A percentile compares a stretch with the other conserved stretches of the same genome.
Evolutionary conservation across 1,140 invertebrate genomes (phyloP).

Genomic region (Radopholus similis): DNA sequence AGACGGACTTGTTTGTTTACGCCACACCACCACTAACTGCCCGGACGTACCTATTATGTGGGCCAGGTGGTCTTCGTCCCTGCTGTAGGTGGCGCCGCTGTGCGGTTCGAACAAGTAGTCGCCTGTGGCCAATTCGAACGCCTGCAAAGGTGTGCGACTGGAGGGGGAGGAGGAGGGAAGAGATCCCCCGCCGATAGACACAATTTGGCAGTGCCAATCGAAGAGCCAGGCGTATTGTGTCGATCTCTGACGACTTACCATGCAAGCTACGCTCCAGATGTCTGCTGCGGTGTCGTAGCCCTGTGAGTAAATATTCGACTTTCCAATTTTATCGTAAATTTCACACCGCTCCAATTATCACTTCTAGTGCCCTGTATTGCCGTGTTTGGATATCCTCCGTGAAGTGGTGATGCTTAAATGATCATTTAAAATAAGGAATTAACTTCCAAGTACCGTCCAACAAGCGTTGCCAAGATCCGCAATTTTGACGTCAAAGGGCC

Average conservation of each 20-base stretch:
- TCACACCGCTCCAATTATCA: conserved; percentile 74
- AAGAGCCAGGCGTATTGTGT: too few species aligned
- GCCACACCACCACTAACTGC: not conserved
- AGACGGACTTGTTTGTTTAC: not conserved
- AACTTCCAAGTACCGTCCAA: conserved; percentile 75
- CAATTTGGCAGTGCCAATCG: not conserved
- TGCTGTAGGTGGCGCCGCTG: conserved; percentile 72
- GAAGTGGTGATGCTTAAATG: conserved; percentile 70
- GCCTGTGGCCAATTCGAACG: conserved; percentile 95
- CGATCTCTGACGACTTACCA: conserved; percentile 67
- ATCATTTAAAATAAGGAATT: conserved; percentile 1
- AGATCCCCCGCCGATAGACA: not conserved
- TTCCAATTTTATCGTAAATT: not conserved
- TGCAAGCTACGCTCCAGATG: conserved; percentile 96
- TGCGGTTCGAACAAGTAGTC: conserved; percentile 99
- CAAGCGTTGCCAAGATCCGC: conserved; percentile 98
- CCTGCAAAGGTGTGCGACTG: conserved; percentile 61
- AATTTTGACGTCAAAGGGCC: conserved; percentile 62
- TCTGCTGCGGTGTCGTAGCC: conserved; percentile 90
- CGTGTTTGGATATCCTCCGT: conserved; percentile 98
- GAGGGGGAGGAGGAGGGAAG: not conserved
- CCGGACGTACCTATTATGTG: conserved; percentile 74
- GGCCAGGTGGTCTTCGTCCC: conserved; percentile 96
- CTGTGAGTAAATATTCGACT: conserved; percentile 1
- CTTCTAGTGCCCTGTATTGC: conserved; percentile 93